Evolutionary conservation across 1,140 invertebrate genomes (phyloP).

Genomic region (Schlechtendalia chinensis): DNA sequence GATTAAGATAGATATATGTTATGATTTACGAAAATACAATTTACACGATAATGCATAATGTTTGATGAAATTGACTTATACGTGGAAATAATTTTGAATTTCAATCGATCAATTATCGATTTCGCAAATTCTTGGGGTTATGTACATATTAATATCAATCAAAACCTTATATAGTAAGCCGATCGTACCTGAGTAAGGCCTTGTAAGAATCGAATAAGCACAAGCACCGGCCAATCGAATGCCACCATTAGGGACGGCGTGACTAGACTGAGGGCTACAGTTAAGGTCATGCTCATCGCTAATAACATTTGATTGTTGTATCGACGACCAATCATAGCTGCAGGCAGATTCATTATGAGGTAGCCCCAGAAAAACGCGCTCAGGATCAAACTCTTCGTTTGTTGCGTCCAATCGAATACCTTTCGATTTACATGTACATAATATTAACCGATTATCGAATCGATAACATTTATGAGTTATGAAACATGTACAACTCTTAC

Average conservation of each 20-base stretch:
- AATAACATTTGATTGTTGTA: constrained; percentile 66
- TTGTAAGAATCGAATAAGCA: constrained; percentile 40
- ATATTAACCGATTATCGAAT: too few species aligned
- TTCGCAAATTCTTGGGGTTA: too few species aligned
- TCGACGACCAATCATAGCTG: constrained; percentile 64
- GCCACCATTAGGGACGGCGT: constrained; percentile 18
- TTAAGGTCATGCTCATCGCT: constrained; percentile 31
- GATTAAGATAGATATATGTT: not conserved
- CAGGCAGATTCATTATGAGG: constrained; percentile 64
- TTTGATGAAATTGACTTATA: not conserved
- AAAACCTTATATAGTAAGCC: not conserved
- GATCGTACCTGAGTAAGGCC: constrained; percentile 37
- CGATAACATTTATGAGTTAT: not conserved
- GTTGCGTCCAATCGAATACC: constrained; percentile 60
- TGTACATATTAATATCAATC: not conserved
- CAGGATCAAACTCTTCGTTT: constrained; percentile 62
- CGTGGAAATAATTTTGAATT: not conserved
- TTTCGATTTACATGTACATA: constrained; percentile 30
- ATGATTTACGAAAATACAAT: not conserved
- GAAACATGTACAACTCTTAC: not conserved
- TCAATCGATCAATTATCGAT: too few species aligned
- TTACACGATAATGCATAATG: not conserved
- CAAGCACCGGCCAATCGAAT: constrained; percentile 44
- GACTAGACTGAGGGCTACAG: constrained; percentile 7
- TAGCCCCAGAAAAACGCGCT: constrained; percentile 70